These are phyloP conservation scores for Stegophylla sp. DNA, from an alignment of 2,888 invertebrate genomes.

Conservation along the genomic window DNA sequence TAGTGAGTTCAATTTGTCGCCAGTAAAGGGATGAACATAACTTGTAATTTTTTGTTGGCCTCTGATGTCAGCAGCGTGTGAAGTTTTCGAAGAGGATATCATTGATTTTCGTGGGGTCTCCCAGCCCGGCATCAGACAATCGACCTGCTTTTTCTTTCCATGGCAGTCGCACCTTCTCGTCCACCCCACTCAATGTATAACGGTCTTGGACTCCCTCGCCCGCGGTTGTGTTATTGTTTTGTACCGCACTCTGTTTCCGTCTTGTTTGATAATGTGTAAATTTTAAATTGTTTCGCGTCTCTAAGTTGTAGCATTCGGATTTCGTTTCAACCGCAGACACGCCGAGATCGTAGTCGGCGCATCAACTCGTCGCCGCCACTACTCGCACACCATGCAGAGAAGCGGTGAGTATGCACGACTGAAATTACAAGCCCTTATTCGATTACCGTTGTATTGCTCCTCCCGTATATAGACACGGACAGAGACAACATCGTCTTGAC, in stretches of 20 bases:
- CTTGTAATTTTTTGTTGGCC: background rate
- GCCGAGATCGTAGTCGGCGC: background rate
- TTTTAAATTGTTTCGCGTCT: conserved; percentile 26
- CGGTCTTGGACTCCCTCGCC: background rate
- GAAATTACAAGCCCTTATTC: too few species aligned
- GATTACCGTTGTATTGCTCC: too few species aligned
- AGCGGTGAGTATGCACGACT: conserved; percentile 56
- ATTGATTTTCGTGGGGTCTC: background rate
- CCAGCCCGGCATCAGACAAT: background rate
- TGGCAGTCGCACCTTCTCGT: background rate
- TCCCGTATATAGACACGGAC: too few species aligned
- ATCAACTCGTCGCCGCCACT: background rate
- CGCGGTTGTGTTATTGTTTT: background rate
- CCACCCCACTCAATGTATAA: background rate
- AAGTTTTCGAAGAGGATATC: background rate
- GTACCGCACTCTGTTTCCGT: background rate
- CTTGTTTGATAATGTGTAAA: conserved; percentile 29
- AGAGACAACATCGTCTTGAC: too few species aligned
- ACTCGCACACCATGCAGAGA: conserved; percentile 55
- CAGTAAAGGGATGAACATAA: background rate
- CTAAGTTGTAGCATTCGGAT: background rate
- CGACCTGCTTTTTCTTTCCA: conserved; percentile 23
- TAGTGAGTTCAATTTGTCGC: too few species aligned
- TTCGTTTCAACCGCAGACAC: background rate
- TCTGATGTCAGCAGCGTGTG: background rate